Conservation (phyloP, 2,888 invertebrate species). For the Phlogophora meticulosa region DNA sequence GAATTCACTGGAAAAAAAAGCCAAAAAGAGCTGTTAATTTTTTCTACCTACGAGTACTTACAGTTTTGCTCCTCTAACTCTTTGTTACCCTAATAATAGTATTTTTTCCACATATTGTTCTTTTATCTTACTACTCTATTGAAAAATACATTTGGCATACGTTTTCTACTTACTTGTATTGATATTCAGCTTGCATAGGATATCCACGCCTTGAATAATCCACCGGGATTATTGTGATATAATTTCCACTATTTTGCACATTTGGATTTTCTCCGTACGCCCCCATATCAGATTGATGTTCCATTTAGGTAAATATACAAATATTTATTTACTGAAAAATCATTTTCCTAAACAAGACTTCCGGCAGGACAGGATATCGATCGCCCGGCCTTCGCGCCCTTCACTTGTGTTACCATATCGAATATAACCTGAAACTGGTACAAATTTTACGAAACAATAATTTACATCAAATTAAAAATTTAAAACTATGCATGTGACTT, state of each 20-base stretch:
- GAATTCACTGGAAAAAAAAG: constrained; percentile 82
- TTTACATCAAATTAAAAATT: not conserved
- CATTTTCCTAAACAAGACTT: constrained; percentile 54
- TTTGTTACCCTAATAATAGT: too few relatives aligned
- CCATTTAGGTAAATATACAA: constrained; percentile 75
- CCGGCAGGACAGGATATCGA: constrained; percentile 78
- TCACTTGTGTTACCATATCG: constrained; percentile 68
- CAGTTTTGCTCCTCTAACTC: too few relatives aligned
- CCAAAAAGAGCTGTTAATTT: not conserved
- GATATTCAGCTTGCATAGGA: constrained; percentile 91
- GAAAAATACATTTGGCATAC: not conserved
- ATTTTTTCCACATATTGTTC: not conserved
- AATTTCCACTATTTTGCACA: constrained; percentile 89
- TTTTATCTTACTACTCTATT: not conserved
- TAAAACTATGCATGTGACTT: not conserved
- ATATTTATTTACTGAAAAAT: constrained; percentile 51
- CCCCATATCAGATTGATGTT: constrained; percentile 88
- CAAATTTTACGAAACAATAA: not conserved
- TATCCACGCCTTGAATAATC: constrained; percentile 91
- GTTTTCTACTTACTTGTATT: constrained; percentile 88
- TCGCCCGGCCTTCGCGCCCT: constrained; percentile 80
- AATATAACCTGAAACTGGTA: constrained; percentile 19
- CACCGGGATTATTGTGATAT: constrained; percentile 91
- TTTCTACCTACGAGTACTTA: not conserved
- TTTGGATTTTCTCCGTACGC: constrained; percentile 88